Evolutionary conservation across 2,113 vertebrate species (phyloP).

Genomic region (Glaucomys volans): DNA sequence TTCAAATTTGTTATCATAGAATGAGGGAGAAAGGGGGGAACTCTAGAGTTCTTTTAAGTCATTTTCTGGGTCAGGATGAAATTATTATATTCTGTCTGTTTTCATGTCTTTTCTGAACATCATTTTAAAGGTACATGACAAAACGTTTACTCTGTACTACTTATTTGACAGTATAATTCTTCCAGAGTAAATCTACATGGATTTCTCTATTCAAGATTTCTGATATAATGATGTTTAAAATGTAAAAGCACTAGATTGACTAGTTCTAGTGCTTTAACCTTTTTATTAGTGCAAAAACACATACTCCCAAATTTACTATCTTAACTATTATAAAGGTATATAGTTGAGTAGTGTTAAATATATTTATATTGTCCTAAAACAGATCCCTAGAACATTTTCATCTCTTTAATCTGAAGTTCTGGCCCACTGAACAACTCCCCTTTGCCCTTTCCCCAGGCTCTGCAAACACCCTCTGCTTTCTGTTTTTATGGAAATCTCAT

Average conservation of each 20-base stretch:
- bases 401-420: neutral
- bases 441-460: neutral
- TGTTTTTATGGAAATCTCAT: neutral
- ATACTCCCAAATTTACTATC: neutral
- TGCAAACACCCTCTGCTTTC: neutral
- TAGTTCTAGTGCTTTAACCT: neutral
- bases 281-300: neutral
- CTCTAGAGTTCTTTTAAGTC: neutral
- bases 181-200: neutral
- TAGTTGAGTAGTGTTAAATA: neutral
- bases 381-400: neutral
- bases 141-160: neutral
- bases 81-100: neutral
- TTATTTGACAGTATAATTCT: neutral
- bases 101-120: neutral
- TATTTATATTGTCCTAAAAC: neutral
- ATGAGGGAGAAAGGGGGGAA: neutral
- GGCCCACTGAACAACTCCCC: neutral
- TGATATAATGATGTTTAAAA: neutral
- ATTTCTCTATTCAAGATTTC: neutral
- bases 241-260: neutral
- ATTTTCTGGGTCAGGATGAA: neutral
- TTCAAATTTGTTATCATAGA: conserved; percentile 22
- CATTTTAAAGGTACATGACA: neutral
- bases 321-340: neutral